Percentiles rank a stretch among this genome's conserved stretches.
phyloP scores from a whole-genome alignment of 2,888 invertebrate genomes.

The Balanococcus diminutus region DNA sequence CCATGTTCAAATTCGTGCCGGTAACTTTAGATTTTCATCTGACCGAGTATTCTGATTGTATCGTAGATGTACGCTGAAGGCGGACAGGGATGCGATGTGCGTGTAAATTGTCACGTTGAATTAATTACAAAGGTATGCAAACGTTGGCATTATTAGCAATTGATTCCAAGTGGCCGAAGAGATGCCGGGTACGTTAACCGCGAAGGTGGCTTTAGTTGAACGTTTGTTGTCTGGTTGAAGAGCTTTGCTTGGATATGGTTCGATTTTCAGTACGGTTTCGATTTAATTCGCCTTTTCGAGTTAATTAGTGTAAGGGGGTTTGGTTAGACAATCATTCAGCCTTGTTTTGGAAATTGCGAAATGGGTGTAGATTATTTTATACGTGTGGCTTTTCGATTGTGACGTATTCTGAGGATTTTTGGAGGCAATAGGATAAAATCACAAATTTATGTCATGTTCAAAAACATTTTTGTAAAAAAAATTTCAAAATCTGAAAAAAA shows the following conservation, averaged over 20 bases:
- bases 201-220: neutral
- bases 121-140: slow-evolving; percentile 13
- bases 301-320: no score
- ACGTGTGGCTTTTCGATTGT: no score
- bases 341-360: no score
- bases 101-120: slow-evolving; percentile 37
- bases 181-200: neutral
- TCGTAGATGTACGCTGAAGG: neutral
- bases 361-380: no score
- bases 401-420: no score
- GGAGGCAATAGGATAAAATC: no score
- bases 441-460: no score
- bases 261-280: no score
- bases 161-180: neutral
- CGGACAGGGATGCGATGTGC: slow-evolving; percentile 8
- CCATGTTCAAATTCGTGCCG: neutral
- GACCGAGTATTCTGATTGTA: neutral
- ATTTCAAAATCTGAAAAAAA: no score
- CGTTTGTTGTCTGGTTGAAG: neutral
- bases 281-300: no score
- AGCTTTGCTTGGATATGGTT: neutral
- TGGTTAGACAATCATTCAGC: no score
- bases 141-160: slow-evolving; percentile 8
- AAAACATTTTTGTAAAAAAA: no score
- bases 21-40: neutral